Conservation (phyloP, 2,797 vertebrate genomes). For the Diplodus puntazzo region DNA sequence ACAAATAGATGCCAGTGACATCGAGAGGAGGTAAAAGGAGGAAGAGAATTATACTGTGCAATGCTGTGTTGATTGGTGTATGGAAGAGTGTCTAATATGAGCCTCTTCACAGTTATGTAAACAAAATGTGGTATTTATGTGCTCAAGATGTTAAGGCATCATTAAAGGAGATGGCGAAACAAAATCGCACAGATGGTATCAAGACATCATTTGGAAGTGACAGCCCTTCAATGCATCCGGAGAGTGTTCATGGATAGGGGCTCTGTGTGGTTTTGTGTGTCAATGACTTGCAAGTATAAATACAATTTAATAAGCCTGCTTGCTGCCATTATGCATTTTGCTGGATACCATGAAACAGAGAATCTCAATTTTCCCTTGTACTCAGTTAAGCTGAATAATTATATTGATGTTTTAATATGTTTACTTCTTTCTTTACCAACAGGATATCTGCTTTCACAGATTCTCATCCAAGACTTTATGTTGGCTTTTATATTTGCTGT, state of each 20-base stretch:
- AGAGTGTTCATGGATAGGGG: constrained; percentile 15
- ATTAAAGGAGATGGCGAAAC: constrained; percentile 31
- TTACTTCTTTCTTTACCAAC: constrained; percentile 3
- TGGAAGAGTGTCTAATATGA: constrained; percentile 26
- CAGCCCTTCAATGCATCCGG: constrained; percentile 12
- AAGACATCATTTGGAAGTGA: constrained; percentile 44
- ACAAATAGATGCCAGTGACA: constrained; percentile 59
- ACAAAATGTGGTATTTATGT: constrained; percentile 51
- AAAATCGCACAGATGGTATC: constrained; percentile 44
- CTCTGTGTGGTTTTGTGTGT: constrained; percentile 19
- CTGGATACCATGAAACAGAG: not conserved
- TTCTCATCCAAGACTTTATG: not conserved
- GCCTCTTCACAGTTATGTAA: constrained; percentile 40
- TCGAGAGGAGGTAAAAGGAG: constrained; percentile 45
- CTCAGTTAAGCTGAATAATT: constrained; percentile 3
- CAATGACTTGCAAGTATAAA: constrained; percentile 23
- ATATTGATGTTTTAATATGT: not conserved
- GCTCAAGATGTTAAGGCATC: constrained; percentile 45
- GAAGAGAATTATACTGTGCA: constrained; percentile 46
- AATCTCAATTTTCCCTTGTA: constrained; percentile 7
- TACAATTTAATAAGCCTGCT: constrained; percentile 6
- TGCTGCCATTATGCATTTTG: not conserved
- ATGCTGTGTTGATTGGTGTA: constrained; percentile 45
- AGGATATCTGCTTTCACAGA: not conserved
- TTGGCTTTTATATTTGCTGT: not conserved